These are phyloP conservation scores for Megathymus violae DNA, from an alignment of 1,140 invertebrate species.

Conservation along the genomic window DNA sequence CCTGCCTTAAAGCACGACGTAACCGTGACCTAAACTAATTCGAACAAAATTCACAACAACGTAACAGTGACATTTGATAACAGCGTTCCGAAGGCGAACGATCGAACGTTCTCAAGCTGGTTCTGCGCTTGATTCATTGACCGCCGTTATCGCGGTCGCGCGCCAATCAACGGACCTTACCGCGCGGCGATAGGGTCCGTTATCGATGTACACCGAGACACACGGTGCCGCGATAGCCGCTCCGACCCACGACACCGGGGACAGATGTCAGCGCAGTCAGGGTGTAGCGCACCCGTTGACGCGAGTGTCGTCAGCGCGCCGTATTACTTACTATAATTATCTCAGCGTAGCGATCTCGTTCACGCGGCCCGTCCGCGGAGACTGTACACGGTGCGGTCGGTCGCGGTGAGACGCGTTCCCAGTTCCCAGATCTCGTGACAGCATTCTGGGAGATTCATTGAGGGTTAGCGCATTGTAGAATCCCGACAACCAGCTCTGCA, in stretches of 20 bases:
- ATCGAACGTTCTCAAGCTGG: slow-evolving; percentile 28
- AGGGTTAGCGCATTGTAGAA: no score
- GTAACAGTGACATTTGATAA: slow-evolving; percentile 18
- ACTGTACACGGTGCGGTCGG: no score
- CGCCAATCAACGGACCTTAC: slow-evolving; percentile 28
- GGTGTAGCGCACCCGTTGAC: slow-evolving; percentile 38
- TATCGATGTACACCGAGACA: not conserved
- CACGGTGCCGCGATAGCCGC: slow-evolving; percentile 36
- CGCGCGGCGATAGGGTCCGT: slow-evolving; percentile 21
- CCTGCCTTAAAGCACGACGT: no score
- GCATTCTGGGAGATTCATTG: no score
- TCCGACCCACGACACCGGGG: slow-evolving; percentile 40
- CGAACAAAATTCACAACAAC: not conserved
- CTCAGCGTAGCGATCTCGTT: no score
- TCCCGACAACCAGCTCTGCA: no score
- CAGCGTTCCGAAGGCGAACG: no score
- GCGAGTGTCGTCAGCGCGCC: slow-evolving; percentile 27
- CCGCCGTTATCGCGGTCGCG: slow-evolving; percentile 31
- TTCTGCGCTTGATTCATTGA: slow-evolving; percentile 40
- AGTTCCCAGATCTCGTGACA: no score
- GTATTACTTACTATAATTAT: slow-evolving; percentile 16
- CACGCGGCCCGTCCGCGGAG: no score
- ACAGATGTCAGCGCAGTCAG: slow-evolving; percentile 37
- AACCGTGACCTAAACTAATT: slow-evolving; percentile 8
- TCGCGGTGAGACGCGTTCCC: no score